Conservation (phyloP, 2,888 invertebrate genomes). For the Allolobophora icterica region DNA sequence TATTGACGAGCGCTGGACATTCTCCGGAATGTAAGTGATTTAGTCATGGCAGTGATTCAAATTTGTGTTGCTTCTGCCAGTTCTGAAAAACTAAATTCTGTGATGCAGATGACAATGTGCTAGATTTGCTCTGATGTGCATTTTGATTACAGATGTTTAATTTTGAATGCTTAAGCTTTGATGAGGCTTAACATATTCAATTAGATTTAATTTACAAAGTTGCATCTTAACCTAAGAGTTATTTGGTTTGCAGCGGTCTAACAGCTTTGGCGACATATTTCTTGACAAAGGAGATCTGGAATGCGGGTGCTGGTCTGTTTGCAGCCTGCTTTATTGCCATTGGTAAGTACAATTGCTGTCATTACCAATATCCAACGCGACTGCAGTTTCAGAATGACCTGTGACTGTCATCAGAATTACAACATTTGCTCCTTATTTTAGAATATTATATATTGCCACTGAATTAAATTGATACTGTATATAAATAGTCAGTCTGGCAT, state of each 20-base stretch:
- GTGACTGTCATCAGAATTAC: neutral
- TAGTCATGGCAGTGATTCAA: neutral
- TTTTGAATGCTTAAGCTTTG: too few species aligned
- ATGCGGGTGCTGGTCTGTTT: constrained; percentile 88
- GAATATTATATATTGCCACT: neutral
- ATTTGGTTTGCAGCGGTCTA: constrained; percentile 77
- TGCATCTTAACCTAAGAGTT: neutral
- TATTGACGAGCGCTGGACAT: too few species aligned
- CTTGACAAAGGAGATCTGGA: constrained; percentile 87
- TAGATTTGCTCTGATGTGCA: too few species aligned
- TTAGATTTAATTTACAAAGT: neutral
- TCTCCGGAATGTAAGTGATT: too few species aligned
- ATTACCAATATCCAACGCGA: neutral
- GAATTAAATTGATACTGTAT: neutral
- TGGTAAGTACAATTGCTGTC: constrained; percentile 28
- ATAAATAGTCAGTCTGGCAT: neutral
- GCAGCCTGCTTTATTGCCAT: constrained; percentile 95
- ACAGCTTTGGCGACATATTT: constrained; percentile 97
- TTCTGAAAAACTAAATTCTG: too few species aligned
- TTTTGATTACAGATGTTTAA: too few species aligned
- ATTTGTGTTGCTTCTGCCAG: too few species aligned
- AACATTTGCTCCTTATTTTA: neutral
- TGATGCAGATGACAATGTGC: too few species aligned
- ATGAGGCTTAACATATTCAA: neutral
- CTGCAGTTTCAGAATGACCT: neutral